Percentiles rank a stretch among this genome's conserved stretches.
These are phyloP conservation scores for Neuroscelio doddi DNA, from an alignment of 2,888 invertebrate genomes.

Conservation along the genomic window DNA sequence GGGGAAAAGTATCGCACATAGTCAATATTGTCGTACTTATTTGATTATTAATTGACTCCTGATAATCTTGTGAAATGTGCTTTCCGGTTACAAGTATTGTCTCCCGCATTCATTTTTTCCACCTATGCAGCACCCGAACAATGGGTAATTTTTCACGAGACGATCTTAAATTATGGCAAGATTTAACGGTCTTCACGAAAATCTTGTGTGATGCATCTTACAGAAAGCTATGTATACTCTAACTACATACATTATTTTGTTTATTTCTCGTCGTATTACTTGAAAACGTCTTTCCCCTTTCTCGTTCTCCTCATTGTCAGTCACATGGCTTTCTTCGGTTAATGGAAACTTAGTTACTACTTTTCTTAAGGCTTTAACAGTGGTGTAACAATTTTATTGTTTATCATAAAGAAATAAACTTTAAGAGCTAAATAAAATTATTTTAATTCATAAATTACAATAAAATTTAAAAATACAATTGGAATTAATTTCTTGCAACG, in stretches of 20 bases:
- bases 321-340: conserved; percentile 21
- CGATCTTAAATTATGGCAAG: conserved; percentile 60
- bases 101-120: too few relatives aligned
- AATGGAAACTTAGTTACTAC: conserved; percentile 31
- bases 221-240: conserved; percentile 11
- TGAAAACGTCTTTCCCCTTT: conserved; percentile 14
- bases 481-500: too few relatives aligned
- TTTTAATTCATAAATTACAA: too few relatives aligned
- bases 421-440: too few relatives aligned
- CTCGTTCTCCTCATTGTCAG: conserved; percentile 28
- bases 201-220: conserved; percentile 46
- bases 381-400: too few relatives aligned
- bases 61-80: conserved; percentile 47
- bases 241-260: conserved; percentile 12
- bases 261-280: conserved; percentile 5
- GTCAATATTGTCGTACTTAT: conserved; percentile 57
- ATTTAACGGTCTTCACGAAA: conserved; percentile 51
- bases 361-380: conserved; percentile 53
- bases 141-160: conserved; percentile 29
- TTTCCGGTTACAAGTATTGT: neutral
- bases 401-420: too few relatives aligned
- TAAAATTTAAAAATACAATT: too few relatives aligned
- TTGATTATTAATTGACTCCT: conserved; percentile 66
- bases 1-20: conserved; percentile 17
- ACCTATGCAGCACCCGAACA: too few relatives aligned